Conservation (phyloP, 2,888 invertebrate genomes). For the Drosophila percnosoma region DNA sequence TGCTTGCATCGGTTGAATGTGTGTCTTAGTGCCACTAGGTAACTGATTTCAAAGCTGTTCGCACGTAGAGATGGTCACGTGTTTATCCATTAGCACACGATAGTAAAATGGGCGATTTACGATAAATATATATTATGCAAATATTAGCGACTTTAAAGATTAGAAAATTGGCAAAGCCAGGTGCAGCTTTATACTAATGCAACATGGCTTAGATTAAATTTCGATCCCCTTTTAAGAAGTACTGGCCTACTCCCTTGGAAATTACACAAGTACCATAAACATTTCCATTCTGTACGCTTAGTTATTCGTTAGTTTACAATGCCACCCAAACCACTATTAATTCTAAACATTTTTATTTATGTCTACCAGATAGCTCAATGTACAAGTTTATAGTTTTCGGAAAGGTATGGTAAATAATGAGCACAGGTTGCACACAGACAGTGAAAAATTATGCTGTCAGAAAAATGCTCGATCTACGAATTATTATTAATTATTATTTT, state of each 20-base stretch:
- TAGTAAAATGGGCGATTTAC: neutral
- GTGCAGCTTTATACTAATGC: too few relatives aligned
- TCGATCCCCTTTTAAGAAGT: neutral
- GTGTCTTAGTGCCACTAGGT: conserved; percentile 61
- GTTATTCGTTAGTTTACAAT: neutral
- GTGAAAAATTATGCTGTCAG: neutral
- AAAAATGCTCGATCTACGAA: neutral
- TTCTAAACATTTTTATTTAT: neutral
- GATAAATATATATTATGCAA: neutral
- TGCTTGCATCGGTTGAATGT: conserved; percentile 44
- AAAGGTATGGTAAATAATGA: too few relatives aligned
- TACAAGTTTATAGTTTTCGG: neutral
- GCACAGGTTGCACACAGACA: too few relatives aligned
- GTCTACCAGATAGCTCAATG: neutral
- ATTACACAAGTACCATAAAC: neutral
- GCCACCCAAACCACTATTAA: neutral
- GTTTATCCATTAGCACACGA: neutral
- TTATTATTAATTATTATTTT: too few relatives aligned
- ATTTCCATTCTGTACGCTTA: neutral
- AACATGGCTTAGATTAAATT: neutral
- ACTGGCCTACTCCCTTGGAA: neutral
- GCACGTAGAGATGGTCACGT: conserved; percentile 16
- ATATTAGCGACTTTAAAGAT: neutral
- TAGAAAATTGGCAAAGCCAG: neutral
- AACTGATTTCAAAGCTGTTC: conserved; percentile 37